These are phyloP conservation scores for Ammospiza caudacuta DNA, from an alignment of 2,113 vertebrate species.

Conservation along the genomic window DNA sequence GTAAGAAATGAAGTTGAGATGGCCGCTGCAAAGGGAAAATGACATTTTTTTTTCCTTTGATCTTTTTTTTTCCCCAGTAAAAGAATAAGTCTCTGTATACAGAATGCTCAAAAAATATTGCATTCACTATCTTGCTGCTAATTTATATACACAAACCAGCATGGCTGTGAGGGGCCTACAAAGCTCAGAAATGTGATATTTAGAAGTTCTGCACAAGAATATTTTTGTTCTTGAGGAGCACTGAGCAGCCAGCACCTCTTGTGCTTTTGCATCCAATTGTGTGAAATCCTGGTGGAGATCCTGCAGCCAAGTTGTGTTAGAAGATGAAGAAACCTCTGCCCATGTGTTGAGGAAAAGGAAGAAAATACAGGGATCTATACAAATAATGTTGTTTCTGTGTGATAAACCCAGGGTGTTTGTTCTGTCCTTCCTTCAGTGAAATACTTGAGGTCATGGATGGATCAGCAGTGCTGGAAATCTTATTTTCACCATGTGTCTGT, in stretches of 20 bases:
- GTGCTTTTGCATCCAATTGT: background rate
- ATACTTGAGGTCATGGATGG: background rate
- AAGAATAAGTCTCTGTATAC: conserved; percentile 19
- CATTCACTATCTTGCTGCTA: background rate
- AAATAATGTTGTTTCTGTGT: background rate
- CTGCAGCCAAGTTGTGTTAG: background rate
- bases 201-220: background rate
- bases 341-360: background rate
- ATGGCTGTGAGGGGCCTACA: background rate
- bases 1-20: conserved; percentile 46
- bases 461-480: background rate
- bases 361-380: background rate
- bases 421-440: background rate
- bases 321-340: background rate
- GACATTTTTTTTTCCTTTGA: conserved; percentile 19
- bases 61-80: background rate
- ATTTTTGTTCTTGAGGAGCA: background rate
- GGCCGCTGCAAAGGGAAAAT: conserved; percentile 33
- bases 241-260: background rate
- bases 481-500: accelerated
- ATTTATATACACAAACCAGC: background rate
- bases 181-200: background rate
- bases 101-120: background rate
- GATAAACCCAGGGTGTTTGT: background rate
- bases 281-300: background rate